Percentiles rank a stretch among this genome's conserved stretches.
Evolutionary conservation across 2,888 invertebrate genomes (phyloP).

Genomic region (Hofmannophila pseudospretella): DNA sequence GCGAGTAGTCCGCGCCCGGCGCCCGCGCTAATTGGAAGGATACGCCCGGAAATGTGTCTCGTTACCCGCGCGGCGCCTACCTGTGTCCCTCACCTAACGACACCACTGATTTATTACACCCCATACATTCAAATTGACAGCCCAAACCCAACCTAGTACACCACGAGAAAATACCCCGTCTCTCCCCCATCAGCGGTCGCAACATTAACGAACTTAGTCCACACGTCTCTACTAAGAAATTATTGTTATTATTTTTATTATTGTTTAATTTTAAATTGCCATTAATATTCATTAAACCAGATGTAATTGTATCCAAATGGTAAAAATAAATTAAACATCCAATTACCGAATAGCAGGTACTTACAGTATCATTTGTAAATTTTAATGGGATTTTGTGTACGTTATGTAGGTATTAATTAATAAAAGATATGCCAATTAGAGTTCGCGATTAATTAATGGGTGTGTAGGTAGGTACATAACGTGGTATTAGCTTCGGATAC

Average conservation of each 20-base stretch:
- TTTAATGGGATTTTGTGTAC: conserved; percentile 21
- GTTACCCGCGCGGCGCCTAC: conserved; percentile 55
- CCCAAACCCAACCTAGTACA: conserved; percentile 26
- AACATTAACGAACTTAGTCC: no score
- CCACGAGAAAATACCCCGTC: no score
- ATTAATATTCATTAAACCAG: conserved; percentile 1
- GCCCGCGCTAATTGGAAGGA: conserved; percentile 65
- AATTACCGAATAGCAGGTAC: conserved; percentile 18
- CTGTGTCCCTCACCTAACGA: conserved; percentile 44
- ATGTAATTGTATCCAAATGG: not conserved
- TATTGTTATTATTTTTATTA: no score
- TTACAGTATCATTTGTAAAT: conserved; percentile 36
- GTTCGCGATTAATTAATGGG: conserved; percentile 66
- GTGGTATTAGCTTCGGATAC: conserved; percentile 68
- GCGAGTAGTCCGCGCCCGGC: conserved; percentile 14
- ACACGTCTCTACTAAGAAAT: no score
- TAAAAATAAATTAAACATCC: not conserved
- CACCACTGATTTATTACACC: conserved; percentile 58
- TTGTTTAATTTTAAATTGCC: not conserved
- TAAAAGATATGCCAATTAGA: conserved; percentile 73
- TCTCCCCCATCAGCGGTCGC: no score
- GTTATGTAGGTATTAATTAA: conserved; percentile 36
- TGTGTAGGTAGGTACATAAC: conserved; percentile 63
- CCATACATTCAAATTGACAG: conserved; percentile 60
- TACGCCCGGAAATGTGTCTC: conserved; percentile 67